Conservation (phyloP, 2,888 invertebrate genomes). For the Malachius bipustulatus region DNA sequence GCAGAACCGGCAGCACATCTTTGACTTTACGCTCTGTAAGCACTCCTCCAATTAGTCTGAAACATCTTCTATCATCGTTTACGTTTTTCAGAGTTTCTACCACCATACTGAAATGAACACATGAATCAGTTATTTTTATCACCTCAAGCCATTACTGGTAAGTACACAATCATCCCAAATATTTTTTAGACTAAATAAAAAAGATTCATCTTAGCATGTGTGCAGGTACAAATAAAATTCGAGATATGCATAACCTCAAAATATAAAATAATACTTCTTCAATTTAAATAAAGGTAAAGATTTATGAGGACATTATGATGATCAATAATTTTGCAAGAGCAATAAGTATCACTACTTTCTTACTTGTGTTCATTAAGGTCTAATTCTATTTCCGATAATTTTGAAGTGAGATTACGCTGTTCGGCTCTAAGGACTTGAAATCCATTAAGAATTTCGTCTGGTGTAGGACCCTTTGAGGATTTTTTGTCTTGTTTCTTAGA, state of each 20-base stretch:
- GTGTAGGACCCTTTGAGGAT: constrained; percentile 41
- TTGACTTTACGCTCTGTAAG: constrained; percentile 85
- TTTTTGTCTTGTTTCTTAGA: constrained; percentile 33
- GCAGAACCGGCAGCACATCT: constrained; percentile 77
- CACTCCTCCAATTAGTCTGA: constrained; percentile 87
- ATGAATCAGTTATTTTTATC: too few relatives aligned
- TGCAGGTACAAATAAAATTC: too few relatives aligned
- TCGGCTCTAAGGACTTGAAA: constrained; percentile 82
- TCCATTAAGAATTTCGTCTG: constrained; percentile 73
- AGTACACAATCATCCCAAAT: not conserved
- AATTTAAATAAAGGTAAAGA: not conserved
- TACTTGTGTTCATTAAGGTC: constrained; percentile 96
- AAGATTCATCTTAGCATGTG: too few relatives aligned
- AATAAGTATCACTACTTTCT: constrained; percentile 25
- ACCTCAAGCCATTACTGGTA: too few relatives aligned
- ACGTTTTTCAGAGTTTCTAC: constrained; percentile 84
- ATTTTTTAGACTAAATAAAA: not conserved
- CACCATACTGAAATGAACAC: constrained; percentile 65
- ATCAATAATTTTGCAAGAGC: not conserved
- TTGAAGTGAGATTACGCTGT: constrained; percentile 74
- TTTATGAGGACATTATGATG: constrained; percentile 2
- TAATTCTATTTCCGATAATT: constrained; percentile 85
- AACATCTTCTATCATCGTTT: constrained; percentile 77
- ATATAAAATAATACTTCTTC: too few relatives aligned
- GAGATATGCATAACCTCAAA: too few relatives aligned